Evolutionary conservation across 2,888 invertebrate species (phyloP).

Genomic region (Campaea margaritaria): DNA sequence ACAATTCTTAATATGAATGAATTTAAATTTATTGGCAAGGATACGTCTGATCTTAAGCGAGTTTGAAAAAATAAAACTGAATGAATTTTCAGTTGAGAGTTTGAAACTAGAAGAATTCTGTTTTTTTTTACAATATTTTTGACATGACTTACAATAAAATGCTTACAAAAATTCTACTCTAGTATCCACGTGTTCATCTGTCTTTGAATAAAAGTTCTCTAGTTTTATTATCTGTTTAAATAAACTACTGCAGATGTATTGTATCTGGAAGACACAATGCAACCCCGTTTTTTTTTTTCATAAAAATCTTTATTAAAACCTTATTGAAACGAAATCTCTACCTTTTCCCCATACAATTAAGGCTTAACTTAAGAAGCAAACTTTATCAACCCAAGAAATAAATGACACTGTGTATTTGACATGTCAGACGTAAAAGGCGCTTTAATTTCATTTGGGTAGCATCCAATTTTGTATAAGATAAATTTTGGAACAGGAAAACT

Average conservation of each 20-base stretch:
- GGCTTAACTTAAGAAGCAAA: conserved; percentile 7
- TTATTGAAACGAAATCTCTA: conserved; percentile 4
- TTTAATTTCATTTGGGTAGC: conserved; percentile 26
- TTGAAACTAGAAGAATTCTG: too few species aligned
- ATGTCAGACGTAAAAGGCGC: conserved; percentile 18
- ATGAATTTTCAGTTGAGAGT: too few species aligned
- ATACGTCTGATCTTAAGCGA: too few species aligned
- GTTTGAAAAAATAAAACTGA: too few species aligned
- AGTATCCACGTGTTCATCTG: conserved; percentile 8
- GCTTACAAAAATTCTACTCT: background rate
- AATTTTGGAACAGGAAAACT: conserved; percentile 17
- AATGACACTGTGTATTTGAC: conserved; percentile 23
- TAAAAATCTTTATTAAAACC: conserved; percentile 5
- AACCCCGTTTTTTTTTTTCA: conserved; percentile 44
- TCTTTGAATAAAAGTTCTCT: background rate
- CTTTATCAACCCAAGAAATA: conserved; percentile 14
- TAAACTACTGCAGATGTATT: conserved; percentile 33
- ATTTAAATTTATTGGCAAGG: too few species aligned
- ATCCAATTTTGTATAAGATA: conserved; percentile 20
- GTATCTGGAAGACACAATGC: conserved; percentile 54
- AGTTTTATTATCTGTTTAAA: conserved; percentile 26
- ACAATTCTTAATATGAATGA: too few species aligned
- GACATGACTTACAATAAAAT: too few species aligned
- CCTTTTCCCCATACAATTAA: conserved; percentile 12
- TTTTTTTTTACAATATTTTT: too few species aligned